These are phyloP conservation scores for Phalacrocorax brasilianus DNA, from an alignment of 2,113 vertebrate genomes.

Conservation along the genomic window DNA sequence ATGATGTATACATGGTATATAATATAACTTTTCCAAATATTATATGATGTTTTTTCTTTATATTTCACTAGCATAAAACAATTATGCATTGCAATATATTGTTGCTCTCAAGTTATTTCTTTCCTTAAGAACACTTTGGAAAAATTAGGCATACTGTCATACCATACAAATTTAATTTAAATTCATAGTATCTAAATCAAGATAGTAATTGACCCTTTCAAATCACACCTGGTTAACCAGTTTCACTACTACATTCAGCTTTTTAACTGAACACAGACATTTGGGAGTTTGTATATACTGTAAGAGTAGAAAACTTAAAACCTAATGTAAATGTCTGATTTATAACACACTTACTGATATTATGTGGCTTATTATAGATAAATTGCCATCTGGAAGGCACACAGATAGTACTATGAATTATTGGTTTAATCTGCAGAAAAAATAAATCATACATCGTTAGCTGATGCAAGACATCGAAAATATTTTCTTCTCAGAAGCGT, in stretches of 20 bases:
- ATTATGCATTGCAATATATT: background rate
- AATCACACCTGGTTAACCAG: background rate
- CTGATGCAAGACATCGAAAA: constrained; percentile 20
- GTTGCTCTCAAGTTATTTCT: background rate
- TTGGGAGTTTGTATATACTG: background rate
- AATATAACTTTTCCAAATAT: background rate
- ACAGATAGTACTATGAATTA: constrained; percentile 76
- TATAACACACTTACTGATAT: constrained; percentile 71
- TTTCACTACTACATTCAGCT: background rate
- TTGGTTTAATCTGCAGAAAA: constrained; percentile 77
- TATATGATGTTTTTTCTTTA: background rate
- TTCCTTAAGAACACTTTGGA: background rate
- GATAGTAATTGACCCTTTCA: background rate
- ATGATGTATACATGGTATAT: background rate
- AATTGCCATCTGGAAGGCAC: constrained; percentile 80
- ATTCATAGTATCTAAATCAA: background rate
- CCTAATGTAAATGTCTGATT: background rate
- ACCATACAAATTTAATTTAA: background rate
- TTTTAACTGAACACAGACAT: background rate
- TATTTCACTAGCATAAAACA: background rate
- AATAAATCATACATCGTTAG: background rate
- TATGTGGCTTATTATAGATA: constrained; percentile 62
- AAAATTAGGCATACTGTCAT: background rate
- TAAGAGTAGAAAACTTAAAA: background rate
- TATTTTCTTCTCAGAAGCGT: constrained; percentile 3